A percentile compares a stretch with the other conserved stretches of the same genome.
phyloP scores from a whole-genome alignment of 2,797 vertebrate genomes.

The Mionectes olivaceus region DNA sequence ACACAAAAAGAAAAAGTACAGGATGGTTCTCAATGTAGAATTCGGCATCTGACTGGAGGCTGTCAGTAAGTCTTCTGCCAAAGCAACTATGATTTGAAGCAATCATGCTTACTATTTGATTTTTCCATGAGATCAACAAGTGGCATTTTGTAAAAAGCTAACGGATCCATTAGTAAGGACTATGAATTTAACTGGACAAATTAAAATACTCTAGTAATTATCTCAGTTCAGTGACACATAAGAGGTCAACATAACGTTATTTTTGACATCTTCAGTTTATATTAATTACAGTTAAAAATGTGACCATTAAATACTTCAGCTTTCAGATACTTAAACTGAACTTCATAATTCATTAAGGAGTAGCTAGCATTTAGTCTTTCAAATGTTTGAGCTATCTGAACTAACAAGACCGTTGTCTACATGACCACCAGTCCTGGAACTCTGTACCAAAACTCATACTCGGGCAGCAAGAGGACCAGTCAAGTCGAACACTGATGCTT shows the following conservation, averaged over 20 bases:
- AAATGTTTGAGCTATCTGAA: neutral
- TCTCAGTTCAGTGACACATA: neutral
- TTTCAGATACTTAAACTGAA: neutral
- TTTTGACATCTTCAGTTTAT: neutral
- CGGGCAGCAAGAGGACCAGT: neutral
- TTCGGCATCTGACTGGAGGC: neutral
- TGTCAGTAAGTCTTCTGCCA: neutral
- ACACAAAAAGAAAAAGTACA: neutral
- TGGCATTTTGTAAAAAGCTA: constrained; percentile 10
- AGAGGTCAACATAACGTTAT: neutral
- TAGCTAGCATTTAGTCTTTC: neutral
- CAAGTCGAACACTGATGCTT: neutral
- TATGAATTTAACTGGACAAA: constrained; percentile 10
- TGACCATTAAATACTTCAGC: neutral
- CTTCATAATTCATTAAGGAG: neutral
- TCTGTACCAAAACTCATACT: neutral
- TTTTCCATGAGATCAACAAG: constrained; percentile 6
- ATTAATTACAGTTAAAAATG: neutral
- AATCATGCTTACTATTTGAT: neutral
- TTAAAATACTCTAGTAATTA: constrained; percentile 5
- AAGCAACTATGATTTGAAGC: neutral
- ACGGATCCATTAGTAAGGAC: neutral
- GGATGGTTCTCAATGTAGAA: neutral
- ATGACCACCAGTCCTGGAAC: neutral
- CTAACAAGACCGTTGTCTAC: neutral